phyloP scores from a whole-genome alignment of 2,797 vertebrate genomes.

The Craterocephalus amniculus region DNA sequence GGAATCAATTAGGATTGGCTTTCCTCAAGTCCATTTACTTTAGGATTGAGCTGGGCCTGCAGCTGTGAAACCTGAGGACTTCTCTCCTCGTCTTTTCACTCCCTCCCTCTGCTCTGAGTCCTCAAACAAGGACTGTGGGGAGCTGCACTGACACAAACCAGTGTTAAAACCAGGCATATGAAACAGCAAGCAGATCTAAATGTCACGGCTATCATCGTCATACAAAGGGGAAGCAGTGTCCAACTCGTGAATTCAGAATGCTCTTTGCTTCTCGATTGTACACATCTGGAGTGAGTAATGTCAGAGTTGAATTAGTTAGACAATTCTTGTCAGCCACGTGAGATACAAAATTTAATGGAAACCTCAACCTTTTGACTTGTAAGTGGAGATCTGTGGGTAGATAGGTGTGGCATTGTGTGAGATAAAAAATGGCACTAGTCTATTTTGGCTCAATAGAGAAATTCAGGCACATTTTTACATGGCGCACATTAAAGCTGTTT shows the following conservation, averaged over 20 bases:
- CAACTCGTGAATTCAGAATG: constrained; percentile 62
- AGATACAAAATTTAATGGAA: constrained; percentile 75
- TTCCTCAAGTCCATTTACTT: constrained; percentile 83
- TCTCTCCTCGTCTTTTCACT: constrained; percentile 41
- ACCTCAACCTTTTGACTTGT: constrained; percentile 69
- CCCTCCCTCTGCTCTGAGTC: constrained; percentile 79
- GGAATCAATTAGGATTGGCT: constrained; percentile 88
- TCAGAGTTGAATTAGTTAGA: constrained; percentile 79
- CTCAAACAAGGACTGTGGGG: constrained; percentile 87
- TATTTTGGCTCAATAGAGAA: constrained; percentile 40
- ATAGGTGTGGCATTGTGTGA: constrained; percentile 52
- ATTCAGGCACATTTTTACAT: constrained; percentile 54
- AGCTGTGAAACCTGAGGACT: constrained; percentile 91
- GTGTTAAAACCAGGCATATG: constrained; percentile 82
- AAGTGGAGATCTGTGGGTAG: constrained; percentile 47
- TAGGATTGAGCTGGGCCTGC: constrained; percentile 82
- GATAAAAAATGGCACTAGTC: constrained; percentile 45
- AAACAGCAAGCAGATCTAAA: constrained; percentile 74
- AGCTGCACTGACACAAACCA: constrained; percentile 90
- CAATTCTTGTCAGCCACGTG: constrained; percentile 72
- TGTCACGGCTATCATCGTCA: constrained; percentile 78
- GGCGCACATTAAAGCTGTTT: constrained; percentile 52
- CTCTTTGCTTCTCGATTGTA: constrained; percentile 72
- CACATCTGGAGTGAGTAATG: constrained; percentile 83
- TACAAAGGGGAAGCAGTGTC: constrained; percentile 66